A percentile compares a stretch with the other conserved stretches of the same genome.
phyloP scores from a whole-genome alignment of 2,888 invertebrate species.

The Sipha maydis region DNA sequence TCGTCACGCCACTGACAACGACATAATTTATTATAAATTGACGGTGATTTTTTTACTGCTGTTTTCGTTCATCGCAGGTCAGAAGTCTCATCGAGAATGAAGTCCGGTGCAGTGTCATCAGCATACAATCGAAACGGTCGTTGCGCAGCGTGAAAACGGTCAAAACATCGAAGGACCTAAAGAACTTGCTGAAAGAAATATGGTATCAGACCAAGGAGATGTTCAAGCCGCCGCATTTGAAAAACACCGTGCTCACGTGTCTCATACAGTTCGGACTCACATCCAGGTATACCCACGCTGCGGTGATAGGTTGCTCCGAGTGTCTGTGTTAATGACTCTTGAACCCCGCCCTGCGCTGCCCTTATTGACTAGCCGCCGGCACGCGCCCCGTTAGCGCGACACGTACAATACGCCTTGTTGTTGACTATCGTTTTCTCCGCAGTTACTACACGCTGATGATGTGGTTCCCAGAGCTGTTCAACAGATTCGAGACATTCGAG shows the following conservation, averaged over 20 bases:
- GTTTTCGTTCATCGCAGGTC: conserved; percentile 70
- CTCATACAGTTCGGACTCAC: conserved; percentile 85
- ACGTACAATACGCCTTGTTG: not conserved
- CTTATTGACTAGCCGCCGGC: no score
- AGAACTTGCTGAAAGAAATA: conserved; percentile 76
- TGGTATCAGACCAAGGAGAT: conserved; percentile 80
- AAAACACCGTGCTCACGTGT: conserved; percentile 80
- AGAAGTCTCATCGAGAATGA: conserved; percentile 77
- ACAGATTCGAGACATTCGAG: conserved; percentile 83
- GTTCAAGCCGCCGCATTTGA: conserved; percentile 79
- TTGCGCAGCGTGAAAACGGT: conserved; percentile 75
- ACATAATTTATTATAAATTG: not conserved
- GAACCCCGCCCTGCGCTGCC: no score
- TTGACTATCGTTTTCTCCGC: conserved; percentile 64
- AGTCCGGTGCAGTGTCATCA: conserved; percentile 70
- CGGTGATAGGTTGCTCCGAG: not conserved
- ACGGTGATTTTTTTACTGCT: conserved; percentile 53
- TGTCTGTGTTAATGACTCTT: no score
- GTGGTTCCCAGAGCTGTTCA: conserved; percentile 91
- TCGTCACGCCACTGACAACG: not conserved
- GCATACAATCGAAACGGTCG: conserved; percentile 75
- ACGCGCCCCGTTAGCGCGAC: not conserved
- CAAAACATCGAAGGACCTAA: conserved; percentile 78
- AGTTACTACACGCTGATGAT: conserved; percentile 92
- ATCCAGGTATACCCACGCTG: conserved; percentile 71